phyloP scores from a whole-genome alignment of 2,888 invertebrate genomes.

The Trissolcus japonicus region DNA sequence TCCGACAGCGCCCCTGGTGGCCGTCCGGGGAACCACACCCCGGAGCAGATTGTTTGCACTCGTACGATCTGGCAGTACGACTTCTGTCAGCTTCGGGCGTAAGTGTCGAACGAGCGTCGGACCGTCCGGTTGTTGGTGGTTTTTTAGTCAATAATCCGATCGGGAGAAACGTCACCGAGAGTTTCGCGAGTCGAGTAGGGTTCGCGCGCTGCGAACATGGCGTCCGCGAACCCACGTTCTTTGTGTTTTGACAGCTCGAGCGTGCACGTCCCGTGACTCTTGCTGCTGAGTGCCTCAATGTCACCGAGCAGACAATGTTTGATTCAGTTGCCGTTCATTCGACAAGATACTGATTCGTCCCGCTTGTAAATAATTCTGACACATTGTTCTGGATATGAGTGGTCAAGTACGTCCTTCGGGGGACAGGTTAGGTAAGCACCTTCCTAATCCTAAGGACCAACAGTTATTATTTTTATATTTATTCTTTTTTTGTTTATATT shows the following conservation, averaged over 20 bases:
- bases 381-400: constrained; percentile 66
- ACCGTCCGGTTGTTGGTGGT: too few species aligned
- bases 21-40: too few species aligned
- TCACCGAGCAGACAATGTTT: not conserved
- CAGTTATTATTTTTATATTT: not conserved
- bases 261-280: constrained; percentile 27
- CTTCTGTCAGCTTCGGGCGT: too few species aligned
- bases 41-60: too few species aligned
- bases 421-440: constrained; percentile 73
- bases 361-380: constrained; percentile 26
- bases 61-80: too few species aligned
- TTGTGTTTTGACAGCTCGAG: constrained; percentile 26
- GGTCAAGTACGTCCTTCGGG: constrained; percentile 71
- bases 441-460: not conserved
- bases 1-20: too few species aligned
- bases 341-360: constrained; percentile 1
- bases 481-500: not conserved
- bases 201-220: constrained; percentile 18
- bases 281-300: constrained; percentile 13
- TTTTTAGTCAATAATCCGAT: too few species aligned
- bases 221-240: constrained; percentile 8
- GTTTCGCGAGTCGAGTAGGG: not conserved
- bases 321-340: not conserved
- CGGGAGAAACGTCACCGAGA: not conserved
- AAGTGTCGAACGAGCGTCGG: too few species aligned